A percentile compares a stretch with the other conserved stretches of the same genome.
Evolutionary conservation across 2,888 invertebrate genomes (phyloP).

Genomic region (Blastobasis adustella): DNA sequence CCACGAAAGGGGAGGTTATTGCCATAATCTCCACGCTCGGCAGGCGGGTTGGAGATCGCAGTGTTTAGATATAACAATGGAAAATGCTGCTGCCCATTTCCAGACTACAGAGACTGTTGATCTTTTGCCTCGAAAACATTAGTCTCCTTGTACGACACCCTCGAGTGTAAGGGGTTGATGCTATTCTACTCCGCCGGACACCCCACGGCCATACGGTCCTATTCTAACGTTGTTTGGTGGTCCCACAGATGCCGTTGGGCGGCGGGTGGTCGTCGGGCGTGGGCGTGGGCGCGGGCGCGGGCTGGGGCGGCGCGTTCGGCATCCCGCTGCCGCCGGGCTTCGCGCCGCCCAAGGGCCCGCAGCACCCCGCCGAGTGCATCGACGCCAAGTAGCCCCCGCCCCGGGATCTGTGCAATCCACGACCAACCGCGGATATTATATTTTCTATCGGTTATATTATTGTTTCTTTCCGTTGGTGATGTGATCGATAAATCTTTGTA

Average conservation of each 20-base stretch:
- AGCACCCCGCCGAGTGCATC: conserved; percentile 66
- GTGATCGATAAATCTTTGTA: conserved; percentile 73
- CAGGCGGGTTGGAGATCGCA: no score
- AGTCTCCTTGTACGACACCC: no score
- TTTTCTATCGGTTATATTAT: conserved; percentile 47
- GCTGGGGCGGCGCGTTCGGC: conserved; percentile 26
- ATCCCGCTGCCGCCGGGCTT: conserved; percentile 67
- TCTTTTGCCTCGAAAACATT: no score
- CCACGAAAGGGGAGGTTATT: no score
- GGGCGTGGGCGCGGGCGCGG: conserved; percentile 18
- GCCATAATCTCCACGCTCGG: no score
- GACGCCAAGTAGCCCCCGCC: conserved; percentile 59
- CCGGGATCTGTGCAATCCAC: conserved; percentile 24
- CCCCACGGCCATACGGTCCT: no score
- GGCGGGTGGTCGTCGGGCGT: conserved; percentile 1
- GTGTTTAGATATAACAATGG: no score
- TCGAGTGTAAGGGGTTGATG: no score
- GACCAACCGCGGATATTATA: conserved; percentile 32
- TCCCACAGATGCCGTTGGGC: background rate
- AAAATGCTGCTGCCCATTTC: no score
- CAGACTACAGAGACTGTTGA: no score
- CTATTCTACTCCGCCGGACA: no score
- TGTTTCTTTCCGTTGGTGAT: conserved; percentile 58
- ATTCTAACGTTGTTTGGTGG: no score
- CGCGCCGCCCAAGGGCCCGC: conserved; percentile 52